A percentile compares a stretch with the other conserved stretches of the same genome.
Evolutionary conservation across 1,140 invertebrate species (phyloP).

Genomic region (Mya arenaria): DNA sequence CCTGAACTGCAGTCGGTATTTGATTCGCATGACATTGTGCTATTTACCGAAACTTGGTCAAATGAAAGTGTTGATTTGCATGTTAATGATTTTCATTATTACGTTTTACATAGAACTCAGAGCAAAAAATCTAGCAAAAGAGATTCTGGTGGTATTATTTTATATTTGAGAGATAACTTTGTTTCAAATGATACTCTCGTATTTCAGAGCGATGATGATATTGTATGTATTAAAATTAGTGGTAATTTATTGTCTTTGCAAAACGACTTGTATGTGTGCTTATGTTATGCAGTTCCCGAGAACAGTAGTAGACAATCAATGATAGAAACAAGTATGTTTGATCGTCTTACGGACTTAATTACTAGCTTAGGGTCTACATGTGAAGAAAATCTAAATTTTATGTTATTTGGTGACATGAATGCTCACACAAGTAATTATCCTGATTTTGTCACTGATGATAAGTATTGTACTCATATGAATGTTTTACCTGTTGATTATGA

Average conservation of each 20-base stretch:
- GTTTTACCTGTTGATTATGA: constrained; percentile 2
- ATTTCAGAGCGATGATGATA: neutral
- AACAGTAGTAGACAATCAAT: neutral
- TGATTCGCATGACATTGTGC: neutral
- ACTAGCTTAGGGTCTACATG: neutral
- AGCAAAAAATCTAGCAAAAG: neutral
- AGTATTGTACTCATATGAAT: neutral
- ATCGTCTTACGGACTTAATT: neutral
- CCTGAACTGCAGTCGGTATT: neutral
- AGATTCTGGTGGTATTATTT: constrained; percentile 3
- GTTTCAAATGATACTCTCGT: neutral
- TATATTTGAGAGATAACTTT: neutral
- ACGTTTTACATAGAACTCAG: constrained; percentile 6
- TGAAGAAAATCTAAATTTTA: neutral
- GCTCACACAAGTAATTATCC: neutral
- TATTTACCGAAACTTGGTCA: neutral
- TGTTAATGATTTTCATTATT: neutral
- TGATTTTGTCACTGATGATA: too few relatives aligned
- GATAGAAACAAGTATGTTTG: constrained; percentile 12
- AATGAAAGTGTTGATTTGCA: neutral
- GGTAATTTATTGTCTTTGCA: too few relatives aligned
- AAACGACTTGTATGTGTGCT: neutral
- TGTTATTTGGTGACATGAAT: neutral
- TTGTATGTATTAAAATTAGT: constrained; percentile 4
- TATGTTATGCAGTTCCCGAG: neutral